phyloP scores from a whole-genome alignment of 2,888 invertebrate genomes.

The Frankliniella fusca region DNA sequence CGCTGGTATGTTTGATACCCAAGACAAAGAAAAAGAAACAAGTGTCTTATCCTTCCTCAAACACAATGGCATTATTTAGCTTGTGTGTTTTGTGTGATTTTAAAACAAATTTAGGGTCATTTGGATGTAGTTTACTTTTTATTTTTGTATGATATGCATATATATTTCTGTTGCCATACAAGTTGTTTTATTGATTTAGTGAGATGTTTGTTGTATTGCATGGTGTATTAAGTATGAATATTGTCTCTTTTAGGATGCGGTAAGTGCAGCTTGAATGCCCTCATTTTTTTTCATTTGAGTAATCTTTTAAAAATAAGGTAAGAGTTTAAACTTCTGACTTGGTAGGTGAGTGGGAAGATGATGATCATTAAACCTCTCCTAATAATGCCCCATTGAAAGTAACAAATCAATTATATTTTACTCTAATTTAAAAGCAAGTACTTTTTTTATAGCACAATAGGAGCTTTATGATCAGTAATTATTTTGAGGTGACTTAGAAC shows the following conservation, averaged over 20 bases:
- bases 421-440: too few species aligned
- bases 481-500: too few species aligned
- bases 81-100: background rate
- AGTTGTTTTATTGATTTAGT: background rate
- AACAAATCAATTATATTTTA: too few species aligned
- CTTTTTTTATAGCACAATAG: too few species aligned
- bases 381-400: background rate
- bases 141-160: background rate
- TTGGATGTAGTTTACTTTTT: background rate
- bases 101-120: background rate
- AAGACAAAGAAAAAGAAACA: too few species aligned
- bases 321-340: background rate
- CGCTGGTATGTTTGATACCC: too few species aligned
- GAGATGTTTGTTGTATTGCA: background rate
- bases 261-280: slow-evolving; percentile 9
- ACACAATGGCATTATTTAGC: background rate
- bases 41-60: too few species aligned
- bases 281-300: background rate
- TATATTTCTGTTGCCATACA: background rate
- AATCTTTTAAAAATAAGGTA: background rate
- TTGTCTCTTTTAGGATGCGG: slow-evolving; percentile 24
- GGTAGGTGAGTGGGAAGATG: background rate
- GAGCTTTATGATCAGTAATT: too few species aligned
- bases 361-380: background rate
- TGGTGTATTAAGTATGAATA: background rate